These are phyloP conservation scores for Apis cerana DNA, from an alignment of 1,140 invertebrate species.

Conservation along the genomic window DNA sequence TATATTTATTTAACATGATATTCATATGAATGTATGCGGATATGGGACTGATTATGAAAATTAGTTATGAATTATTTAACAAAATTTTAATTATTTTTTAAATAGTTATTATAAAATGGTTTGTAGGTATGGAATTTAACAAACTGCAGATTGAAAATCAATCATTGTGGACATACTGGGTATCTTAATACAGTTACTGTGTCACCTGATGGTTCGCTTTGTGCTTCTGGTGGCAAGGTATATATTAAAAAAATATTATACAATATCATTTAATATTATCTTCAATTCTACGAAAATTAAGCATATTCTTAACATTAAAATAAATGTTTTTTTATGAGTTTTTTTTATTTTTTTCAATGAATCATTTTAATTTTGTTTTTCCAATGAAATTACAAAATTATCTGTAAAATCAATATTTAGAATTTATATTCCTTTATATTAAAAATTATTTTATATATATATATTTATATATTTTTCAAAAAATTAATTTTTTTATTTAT, in stretches of 20 bases:
- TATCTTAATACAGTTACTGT: constrained; percentile 99
- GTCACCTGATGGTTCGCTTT: constrained; percentile 99
- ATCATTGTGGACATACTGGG: constrained; percentile 97
- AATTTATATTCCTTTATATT: constrained; percentile 20
- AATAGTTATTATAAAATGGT: constrained; percentile 32
- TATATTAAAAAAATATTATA: constrained; percentile 27
- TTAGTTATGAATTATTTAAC: not conserved
- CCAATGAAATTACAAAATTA: not conserved
- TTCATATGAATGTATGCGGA: constrained; percentile 79
- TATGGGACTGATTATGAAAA: constrained; percentile 78
- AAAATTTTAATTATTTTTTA: not conserved
- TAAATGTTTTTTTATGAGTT: no score
- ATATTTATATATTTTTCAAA: not conserved
- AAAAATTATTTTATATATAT: not conserved
- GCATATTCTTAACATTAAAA: not conserved
- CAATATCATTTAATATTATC: constrained; percentile 2
- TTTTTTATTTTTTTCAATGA: no score
- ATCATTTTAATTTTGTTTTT: not conserved
- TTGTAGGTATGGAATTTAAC: constrained; percentile 98
- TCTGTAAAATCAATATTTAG: not conserved
- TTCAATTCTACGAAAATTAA: not conserved
- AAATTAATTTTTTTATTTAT: constrained; percentile 56
- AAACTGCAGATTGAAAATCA: constrained; percentile 99
- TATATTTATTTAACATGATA: constrained; percentile 67
- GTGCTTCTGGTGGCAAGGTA: constrained; percentile 99